Conservation (phyloP, 2,797 vertebrate genomes). For the Zonotrichia albicollis region DNA sequence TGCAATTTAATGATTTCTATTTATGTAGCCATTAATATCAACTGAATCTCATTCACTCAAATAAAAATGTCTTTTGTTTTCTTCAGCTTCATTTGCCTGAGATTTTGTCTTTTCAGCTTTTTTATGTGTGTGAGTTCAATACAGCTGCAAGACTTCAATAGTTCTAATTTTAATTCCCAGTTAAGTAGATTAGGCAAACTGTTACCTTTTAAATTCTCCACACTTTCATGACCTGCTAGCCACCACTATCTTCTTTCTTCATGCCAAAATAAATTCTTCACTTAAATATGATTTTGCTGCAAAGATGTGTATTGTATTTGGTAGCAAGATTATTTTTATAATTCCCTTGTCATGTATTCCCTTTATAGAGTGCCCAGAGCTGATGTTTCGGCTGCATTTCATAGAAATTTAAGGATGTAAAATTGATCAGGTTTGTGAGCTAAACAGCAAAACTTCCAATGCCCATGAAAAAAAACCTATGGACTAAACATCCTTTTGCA, state of each 20-base stretch:
- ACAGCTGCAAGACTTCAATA: background rate
- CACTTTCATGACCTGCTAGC: background rate
- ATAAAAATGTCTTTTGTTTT: background rate
- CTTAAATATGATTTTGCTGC: background rate
- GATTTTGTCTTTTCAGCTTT: background rate
- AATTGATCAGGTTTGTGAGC: background rate
- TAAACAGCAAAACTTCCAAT: background rate
- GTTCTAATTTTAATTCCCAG: conserved; percentile 2
- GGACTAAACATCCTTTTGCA: background rate
- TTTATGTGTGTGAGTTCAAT: background rate
- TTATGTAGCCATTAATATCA: background rate
- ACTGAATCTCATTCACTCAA: background rate
- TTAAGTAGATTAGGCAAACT: background rate
- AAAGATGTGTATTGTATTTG: background rate
- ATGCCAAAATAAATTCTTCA: background rate
- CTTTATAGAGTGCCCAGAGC: background rate
- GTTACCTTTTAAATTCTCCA: background rate
- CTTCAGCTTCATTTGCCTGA: background rate
- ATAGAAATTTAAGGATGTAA: background rate
- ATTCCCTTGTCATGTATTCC: background rate
- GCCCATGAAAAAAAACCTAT: background rate
- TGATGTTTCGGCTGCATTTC: background rate
- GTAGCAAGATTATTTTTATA: background rate
- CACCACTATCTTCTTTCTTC: background rate
- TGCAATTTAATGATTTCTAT: background rate